Base-by-base conservation (phyloP, 2,113 vertebrate genomes). In the Bujurquina vittata region DNA sequence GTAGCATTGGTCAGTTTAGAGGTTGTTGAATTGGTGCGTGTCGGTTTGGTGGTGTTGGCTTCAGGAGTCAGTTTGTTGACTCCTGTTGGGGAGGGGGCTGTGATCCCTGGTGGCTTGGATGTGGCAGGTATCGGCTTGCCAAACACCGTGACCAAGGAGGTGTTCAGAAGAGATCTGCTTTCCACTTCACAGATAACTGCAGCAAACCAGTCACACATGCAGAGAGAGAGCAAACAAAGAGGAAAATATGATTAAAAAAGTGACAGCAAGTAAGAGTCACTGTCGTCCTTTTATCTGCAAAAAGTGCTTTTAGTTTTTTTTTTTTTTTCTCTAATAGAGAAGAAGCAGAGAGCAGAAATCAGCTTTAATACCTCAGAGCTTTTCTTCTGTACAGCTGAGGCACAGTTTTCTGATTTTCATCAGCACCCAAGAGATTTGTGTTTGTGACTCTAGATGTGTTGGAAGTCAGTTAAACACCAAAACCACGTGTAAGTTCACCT, bases 181-280 rank as follows among this genome's bases (percentile, higher is more conserved):
- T 46, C 4, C 9, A 60, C 1, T 2, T 80, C 31, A 81, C 88
- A 91, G 58, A 82, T 60, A 3, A 91, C 91, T 92, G 59, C 20
- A 81, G 14, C 2, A 17, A 80, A 57, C 22, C 37, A 56, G 29
- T 10, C 58, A 31, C 8, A 7, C 6, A 58, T 26, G 26, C 3
- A 59, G 22, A 33, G n/a, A n/a, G 18, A n/a, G 7, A 29, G 26
- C 14, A 58, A 58, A 26, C 56, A 57, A 23, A 31, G 31, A 5
- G 4, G 31, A 31, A 31, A 33, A 7, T 33, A 33, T 7, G 33
- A 33, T 33, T 33, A 33, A 33, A 35, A 35, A 35, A 7, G 33
- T 35, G 33, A 35, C 33, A 35, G 33, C 6, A 6, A 7, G 33
- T 7, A 35, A 35, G 33, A 35, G 33, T 35, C 33, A 35, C 33